Evolutionary conservation across 2,888 invertebrate genomes (phyloP).

Genomic region (Drosophila mulleri): DNA sequence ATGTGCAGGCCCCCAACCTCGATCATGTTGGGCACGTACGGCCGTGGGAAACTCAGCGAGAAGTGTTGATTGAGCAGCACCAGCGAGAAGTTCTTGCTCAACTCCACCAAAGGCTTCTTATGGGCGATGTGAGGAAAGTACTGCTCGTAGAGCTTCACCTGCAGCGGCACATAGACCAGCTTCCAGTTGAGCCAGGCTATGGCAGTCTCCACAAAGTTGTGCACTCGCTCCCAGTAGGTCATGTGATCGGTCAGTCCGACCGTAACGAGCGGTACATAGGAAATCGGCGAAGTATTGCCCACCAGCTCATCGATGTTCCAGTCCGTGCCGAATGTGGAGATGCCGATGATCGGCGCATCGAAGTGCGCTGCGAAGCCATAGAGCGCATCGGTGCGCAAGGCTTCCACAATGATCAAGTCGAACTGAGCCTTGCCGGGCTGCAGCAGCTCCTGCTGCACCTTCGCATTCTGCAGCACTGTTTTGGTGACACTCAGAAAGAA

Average conservation of each 20-base stretch:
- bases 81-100: slow-evolving; percentile 76
- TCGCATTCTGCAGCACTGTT: slow-evolving; percentile 42
- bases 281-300: slow-evolving; percentile 79
- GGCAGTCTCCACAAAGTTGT: slow-evolving; percentile 71
- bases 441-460: slow-evolving; percentile 67
- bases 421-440: slow-evolving; percentile 73
- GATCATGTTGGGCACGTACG: slow-evolving; percentile 84
- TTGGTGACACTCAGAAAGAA: slow-evolving; percentile 42
- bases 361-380: slow-evolving; percentile 80
- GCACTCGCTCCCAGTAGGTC: slow-evolving; percentile 80
- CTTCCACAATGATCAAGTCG: slow-evolving; percentile 82
- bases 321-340: slow-evolving; percentile 76
- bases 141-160: slow-evolving; percentile 55
- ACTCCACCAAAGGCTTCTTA: slow-evolving; percentile 54
- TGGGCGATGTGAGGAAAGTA: slow-evolving; percentile 61
- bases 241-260: slow-evolving; percentile 80
- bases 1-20: slow-evolving; percentile 84
- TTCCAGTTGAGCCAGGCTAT: slow-evolving; percentile 66
- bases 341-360: slow-evolving; percentile 78
- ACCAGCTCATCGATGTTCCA: slow-evolving; percentile 76
- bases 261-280: slow-evolving; percentile 75
- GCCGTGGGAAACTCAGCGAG: slow-evolving; percentile 77
- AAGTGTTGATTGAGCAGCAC: slow-evolving; percentile 83
- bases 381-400: slow-evolving; percentile 81
- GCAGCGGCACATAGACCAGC: slow-evolving; percentile 66